phyloP scores from a whole-genome alignment of 2,888 invertebrate genomes.

The Cataglyphis cursor region DNA sequence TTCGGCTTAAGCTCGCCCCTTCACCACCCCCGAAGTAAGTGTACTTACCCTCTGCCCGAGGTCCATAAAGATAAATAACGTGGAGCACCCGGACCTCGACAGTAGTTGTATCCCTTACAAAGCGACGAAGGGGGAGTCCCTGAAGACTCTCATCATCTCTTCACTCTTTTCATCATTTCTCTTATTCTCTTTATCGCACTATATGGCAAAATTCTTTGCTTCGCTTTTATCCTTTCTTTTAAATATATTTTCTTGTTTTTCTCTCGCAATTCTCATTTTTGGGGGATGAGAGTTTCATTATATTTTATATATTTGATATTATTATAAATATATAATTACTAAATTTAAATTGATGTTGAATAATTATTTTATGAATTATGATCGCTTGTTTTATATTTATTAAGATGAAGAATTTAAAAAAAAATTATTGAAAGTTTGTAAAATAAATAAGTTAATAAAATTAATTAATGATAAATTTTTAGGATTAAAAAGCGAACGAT shows the following conservation, averaged over 20 bases:
- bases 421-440: background rate
- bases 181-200: slow-evolving; percentile 30
- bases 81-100: slow-evolving; percentile 72
- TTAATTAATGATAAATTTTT: background rate
- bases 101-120: slow-evolving; percentile 72
- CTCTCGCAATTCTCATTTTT: slow-evolving; percentile 18
- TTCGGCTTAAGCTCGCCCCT: slow-evolving; percentile 82
- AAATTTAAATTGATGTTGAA: background rate
- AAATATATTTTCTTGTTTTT: slow-evolving; percentile 7
- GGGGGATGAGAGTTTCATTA: background rate
- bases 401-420: background rate
- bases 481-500: background rate
- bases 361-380: background rate
- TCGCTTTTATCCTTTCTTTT: slow-evolving; percentile 32
- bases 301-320: background rate
- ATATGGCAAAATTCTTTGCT: background rate
- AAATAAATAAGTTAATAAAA: slow-evolving; percentile 9
- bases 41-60: slow-evolving; percentile 87
- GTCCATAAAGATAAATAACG: slow-evolving; percentile 87
- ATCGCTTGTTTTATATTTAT: background rate
- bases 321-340: background rate
- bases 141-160: slow-evolving; percentile 64
- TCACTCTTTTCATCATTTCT: slow-evolving; percentile 25
- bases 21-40: slow-evolving; percentile 80
- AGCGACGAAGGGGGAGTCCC: slow-evolving; percentile 68